Percentiles rank a stretch among this genome's conserved stretches.
phyloP scores from a whole-genome alignment of 2,888 invertebrate species.

The Gari tellinella region DNA sequence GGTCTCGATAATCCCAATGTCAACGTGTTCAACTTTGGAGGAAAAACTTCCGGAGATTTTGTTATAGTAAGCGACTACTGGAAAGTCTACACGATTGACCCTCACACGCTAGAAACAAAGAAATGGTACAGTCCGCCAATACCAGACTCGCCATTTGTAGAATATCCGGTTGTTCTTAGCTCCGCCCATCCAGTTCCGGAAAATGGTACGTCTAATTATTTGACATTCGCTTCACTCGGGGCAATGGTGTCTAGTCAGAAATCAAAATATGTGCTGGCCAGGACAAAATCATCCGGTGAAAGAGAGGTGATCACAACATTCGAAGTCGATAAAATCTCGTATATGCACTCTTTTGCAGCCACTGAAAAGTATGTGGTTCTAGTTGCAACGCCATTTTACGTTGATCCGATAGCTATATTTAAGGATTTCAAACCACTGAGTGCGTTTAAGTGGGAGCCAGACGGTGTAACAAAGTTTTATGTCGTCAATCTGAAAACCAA shows the following conservation, averaged over 20 bases:
- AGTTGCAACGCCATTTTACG: slow-evolving; percentile 72
- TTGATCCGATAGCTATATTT: slow-evolving; percentile 68
- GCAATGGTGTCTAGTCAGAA: slow-evolving; percentile 61
- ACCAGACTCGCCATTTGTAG: slow-evolving; percentile 12
- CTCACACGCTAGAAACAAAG: slow-evolving; percentile 20
- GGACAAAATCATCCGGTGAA: slow-evolving; percentile 64
- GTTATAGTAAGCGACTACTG: slow-evolving; percentile 68
- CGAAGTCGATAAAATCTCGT: slow-evolving; percentile 69
- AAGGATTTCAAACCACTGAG: slow-evolving; percentile 64
- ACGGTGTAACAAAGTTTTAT: slow-evolving; percentile 61
- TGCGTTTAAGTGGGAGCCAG: slow-evolving; percentile 71
- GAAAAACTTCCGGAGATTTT: slow-evolving; percentile 10
- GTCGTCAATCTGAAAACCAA: slow-evolving; percentile 71
- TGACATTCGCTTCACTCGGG: slow-evolving; percentile 71
- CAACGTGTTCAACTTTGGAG: slow-evolving; percentile 57
- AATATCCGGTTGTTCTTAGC: slow-evolving; percentile 66
- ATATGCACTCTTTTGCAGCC: slow-evolving; percentile 79
- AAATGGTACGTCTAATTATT: slow-evolving; percentile 61
- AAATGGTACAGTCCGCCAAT: slow-evolving; percentile 28
- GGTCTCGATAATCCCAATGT: slow-evolving; percentile 70
- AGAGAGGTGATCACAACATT: slow-evolving; percentile 72
- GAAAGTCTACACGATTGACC: slow-evolving; percentile 61
- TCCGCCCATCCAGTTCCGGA: slow-evolving; percentile 79
- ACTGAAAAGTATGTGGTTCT: slow-evolving; percentile 74
- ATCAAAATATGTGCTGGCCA: slow-evolving; percentile 62